Conservation (phyloP, 2,888 invertebrate genomes). For the Drosophila meridiana region DNA sequence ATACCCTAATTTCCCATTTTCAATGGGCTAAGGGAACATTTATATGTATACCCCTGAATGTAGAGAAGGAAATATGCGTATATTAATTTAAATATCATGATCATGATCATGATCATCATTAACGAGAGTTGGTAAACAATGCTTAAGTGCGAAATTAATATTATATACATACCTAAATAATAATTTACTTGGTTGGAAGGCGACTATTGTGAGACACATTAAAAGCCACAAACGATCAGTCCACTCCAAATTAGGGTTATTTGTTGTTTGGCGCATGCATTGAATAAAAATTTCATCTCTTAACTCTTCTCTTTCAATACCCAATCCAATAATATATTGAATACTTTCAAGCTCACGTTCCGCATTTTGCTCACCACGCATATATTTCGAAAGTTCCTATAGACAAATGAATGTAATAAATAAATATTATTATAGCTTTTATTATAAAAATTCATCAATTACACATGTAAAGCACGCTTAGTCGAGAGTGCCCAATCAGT, state of each 20-base stretch:
- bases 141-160: not conserved
- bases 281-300: conserved; percentile 96
- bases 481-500: too few species aligned
- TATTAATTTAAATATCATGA: too few species aligned
- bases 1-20: too few species aligned
- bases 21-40: too few species aligned
- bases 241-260: conserved; percentile 94
- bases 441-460: too few species aligned
- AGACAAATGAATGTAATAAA: not conserved
- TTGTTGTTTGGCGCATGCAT: conserved; percentile 94
- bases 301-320: conserved; percentile 95
- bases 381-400: conserved; percentile 95
- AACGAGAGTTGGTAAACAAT: too few species aligned
- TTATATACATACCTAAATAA: conserved; percentile 77
- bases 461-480: too few species aligned
- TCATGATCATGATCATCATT: too few species aligned
- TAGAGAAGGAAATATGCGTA: too few species aligned
- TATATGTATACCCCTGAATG: too few species aligned
- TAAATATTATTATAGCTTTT: not conserved
- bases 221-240: conserved; percentile 95
- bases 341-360: conserved; percentile 93
- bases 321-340: conserved; percentile 93
- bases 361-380: conserved; percentile 93
- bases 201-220: conserved; percentile 94
- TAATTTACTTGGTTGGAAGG: conserved; percentile 91